Percentiles rank a stretch among this genome's conserved stretches.
Evolutionary conservation across 2,113 vertebrate species (phyloP).

Genomic region (Dicentrarchus labrax): DNA sequence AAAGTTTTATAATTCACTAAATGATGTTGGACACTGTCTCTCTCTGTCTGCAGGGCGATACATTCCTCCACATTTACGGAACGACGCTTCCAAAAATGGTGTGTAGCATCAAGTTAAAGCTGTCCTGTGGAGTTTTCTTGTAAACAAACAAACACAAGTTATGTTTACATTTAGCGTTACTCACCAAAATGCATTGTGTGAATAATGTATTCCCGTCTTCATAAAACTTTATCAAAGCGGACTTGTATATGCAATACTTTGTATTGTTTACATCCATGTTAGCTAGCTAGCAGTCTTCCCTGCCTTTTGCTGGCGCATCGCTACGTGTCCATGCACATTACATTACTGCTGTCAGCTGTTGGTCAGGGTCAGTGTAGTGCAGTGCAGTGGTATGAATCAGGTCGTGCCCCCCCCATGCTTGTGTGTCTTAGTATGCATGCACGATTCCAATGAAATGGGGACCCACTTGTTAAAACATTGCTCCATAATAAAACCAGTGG

Average conservation of each 20-base stretch:
- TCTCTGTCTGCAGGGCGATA: slow-evolving; percentile 88
- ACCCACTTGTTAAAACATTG: background rate
- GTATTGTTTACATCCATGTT: background rate
- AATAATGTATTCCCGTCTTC: background rate
- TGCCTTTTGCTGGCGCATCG: background rate
- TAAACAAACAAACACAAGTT: background rate
- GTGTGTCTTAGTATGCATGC: background rate
- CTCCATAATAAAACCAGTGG: background rate
- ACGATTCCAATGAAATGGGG: background rate
- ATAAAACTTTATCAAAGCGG: background rate
- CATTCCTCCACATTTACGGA: slow-evolving; percentile 97
- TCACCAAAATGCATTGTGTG: slow-evolving; percentile 12
- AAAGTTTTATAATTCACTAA: background rate
- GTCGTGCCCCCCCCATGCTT: background rate
- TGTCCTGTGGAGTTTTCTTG: slow-evolving; percentile 47
- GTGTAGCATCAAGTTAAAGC: slow-evolving; percentile 66
- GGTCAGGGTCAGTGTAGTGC: background rate
- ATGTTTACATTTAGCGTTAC: slow-evolving; percentile 8
- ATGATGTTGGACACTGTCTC: slow-evolving; percentile 30
- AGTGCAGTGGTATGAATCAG: background rate
- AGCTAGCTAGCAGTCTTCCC: background rate
- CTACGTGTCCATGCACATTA: background rate
- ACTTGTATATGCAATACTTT: background rate
- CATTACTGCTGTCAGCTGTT: background rate
- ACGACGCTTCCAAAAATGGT: slow-evolving; percentile 93